These are phyloP conservation scores for Calephelis nemesis DNA, from an alignment of 1,140 invertebrate genomes.

Conservation along the genomic window DNA sequence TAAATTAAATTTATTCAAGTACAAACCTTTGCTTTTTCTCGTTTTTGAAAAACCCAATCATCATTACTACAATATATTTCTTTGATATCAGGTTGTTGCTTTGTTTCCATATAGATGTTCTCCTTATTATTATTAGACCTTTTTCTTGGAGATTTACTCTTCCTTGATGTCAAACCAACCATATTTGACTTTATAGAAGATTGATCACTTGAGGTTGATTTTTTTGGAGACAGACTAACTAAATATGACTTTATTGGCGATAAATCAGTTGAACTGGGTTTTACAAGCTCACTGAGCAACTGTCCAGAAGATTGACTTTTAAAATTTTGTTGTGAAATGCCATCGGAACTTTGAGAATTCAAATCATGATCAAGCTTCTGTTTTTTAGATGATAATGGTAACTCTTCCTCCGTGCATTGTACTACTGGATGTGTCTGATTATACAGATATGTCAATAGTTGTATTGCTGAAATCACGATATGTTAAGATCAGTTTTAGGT, in stretches of 20 bases:
- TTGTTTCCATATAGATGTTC: constrained; percentile 48
- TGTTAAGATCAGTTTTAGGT: too few species aligned
- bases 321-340: background rate
- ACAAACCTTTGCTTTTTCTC: constrained; percentile 69
- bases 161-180: background rate
- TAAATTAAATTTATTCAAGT: background rate
- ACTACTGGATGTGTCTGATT: constrained; percentile 74
- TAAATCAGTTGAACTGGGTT: background rate
- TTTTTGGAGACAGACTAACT: background rate
- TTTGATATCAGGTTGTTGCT: constrained; percentile 47
- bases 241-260: background rate
- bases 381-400: constrained; percentile 51
- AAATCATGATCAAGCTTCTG: constrained; percentile 32
- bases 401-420: constrained; percentile 36
- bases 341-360: background rate
- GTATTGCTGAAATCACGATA: constrained; percentile 58
- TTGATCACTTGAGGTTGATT: background rate
- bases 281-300: background rate
- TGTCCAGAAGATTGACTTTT: background rate
- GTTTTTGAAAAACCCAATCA: constrained; percentile 74
- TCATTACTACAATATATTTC: constrained; percentile 53
- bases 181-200: background rate
- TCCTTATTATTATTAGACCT: constrained; percentile 26
- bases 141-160: constrained; percentile 20
- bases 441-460: constrained; percentile 72